Percentiles rank a stretch among this genome's conserved stretches.
Conservation (phyloP, 2,888 invertebrate genomes). For the Ophonus ardosiacus region DNA sequence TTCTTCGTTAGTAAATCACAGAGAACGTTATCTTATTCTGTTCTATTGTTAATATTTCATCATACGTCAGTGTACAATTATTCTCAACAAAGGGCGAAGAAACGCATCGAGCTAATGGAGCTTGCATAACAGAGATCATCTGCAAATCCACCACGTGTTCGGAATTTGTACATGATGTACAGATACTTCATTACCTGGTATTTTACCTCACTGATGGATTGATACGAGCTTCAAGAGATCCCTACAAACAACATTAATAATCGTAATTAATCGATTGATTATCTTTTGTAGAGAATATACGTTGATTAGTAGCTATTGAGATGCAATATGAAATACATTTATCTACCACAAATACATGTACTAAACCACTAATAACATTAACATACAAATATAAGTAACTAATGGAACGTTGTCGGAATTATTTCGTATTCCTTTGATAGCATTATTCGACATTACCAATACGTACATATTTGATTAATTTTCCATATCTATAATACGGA, state of each 20-base stretch:
- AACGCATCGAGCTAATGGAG: constrained; percentile 46
- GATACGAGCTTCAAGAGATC: background rate
- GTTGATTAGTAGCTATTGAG: background rate
- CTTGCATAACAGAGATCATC: constrained; percentile 48
- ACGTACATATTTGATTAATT: too few relatives aligned
- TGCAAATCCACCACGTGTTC: constrained; percentile 38
- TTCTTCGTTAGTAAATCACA: background rate
- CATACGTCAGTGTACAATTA: constrained; percentile 8
- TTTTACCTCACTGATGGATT: constrained; percentile 28
- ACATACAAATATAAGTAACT: background rate
- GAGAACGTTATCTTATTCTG: background rate
- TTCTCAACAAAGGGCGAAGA: constrained; percentile 32
- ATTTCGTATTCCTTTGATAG: background rate
- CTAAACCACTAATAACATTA: background rate
- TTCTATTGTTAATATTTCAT: constrained; percentile 4
- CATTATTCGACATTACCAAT: background rate
- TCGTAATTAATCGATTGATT: background rate
- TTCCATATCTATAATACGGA: too few relatives aligned
- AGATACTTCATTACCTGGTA: constrained; percentile 28
- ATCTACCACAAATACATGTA: background rate
- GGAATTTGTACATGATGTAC: constrained; percentile 8
- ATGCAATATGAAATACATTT: background rate
- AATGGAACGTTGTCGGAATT: background rate
- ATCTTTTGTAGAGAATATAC: background rate
- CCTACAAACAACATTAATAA: background rate